Evolutionary conservation across 2,797 vertebrate species (phyloP), one percentile per base, ranked within the genome.

Genomic region (Paedocypris micromegethes): DNA sequence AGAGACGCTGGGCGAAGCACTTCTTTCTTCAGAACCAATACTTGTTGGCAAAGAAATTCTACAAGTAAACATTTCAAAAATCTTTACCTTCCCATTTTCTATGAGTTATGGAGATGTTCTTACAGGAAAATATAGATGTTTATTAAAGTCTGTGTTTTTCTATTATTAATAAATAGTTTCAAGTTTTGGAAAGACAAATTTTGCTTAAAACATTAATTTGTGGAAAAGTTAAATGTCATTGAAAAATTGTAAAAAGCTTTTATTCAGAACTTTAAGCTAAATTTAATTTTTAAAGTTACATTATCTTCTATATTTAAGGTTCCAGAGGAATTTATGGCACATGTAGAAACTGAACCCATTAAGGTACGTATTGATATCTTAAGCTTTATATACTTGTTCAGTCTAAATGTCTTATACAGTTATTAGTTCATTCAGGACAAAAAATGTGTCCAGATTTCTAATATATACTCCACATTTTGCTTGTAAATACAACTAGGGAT

Each of bases 1-100:
- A 58, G 75, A 83, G 64, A 41, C 65, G 44, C 3, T 59, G 44
- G 57, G 71, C 5, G 66, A 65, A 61, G 53, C 23, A 3, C 52
- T 74, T 7, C 53, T 50, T 47, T 77, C 63, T 58, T 52, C 73
- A 44, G 73, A 78, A n/a, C 55, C 64, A 50, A 59, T 40, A 37
- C 66, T 51, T 64, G 40, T 60, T 41, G 51, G 71, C 71, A 65
- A 70, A 73, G 37, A 82, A 40, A 70, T 65, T n/a, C 39, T 74
- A 44, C 58, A 74, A 50, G 81, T 85, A 59, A 81, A 78, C 57
- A 9, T 9, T 23, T 6, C 23, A 23, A n/a, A 9, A 45, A 55
- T 44, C 4, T n/a, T 53, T 62, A 62, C 9, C 58, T 48, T 41
- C 3, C n/a, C n/a, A n/a, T n/a, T n/a, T n/a, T n/a, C 23, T 23